phyloP scores from a whole-genome alignment of 1,140 invertebrate species.

The Philaenus spumarius region DNA sequence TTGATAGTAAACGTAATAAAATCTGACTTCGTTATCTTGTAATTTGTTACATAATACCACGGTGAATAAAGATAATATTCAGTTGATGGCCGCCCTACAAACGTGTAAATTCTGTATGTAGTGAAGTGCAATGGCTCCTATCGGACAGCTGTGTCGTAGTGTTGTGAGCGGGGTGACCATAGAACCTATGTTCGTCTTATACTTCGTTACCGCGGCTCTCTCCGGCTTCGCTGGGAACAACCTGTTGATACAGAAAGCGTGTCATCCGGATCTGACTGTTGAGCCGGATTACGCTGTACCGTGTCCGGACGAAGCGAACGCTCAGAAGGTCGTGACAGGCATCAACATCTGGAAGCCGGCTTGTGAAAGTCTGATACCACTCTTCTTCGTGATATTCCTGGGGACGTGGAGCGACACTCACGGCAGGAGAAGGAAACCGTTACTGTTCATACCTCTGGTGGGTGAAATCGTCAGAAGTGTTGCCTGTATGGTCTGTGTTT shows the following conservation, averaged over 20 bases:
- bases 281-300: no score
- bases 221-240: constrained; percentile 16
- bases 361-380: constrained; percentile 26
- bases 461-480: constrained; percentile 18
- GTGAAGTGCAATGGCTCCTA: no score
- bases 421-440: constrained; percentile 37
- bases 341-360: constrained; percentile 30
- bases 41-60: no score
- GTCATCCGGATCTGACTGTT: constrained; percentile 6
- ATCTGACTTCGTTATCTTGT: no score
- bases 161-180: constrained; percentile 10
- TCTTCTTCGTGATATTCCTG: constrained; percentile 30
- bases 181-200: constrained; percentile 24
- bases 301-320: constrained; percentile 21
- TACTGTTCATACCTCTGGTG: constrained; percentile 39
- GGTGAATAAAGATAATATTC: no score
- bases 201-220: constrained; percentile 20
- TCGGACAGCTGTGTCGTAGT: no score
- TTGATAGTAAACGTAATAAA: no score
- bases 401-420: constrained; percentile 30
- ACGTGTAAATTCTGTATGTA: no score
- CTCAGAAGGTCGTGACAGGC: constrained; percentile 24
- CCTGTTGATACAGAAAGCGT: constrained; percentile 21
- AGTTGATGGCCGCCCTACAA: no score
- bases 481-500: constrained; percentile 15